Evolutionary conservation across 2,888 invertebrate genomes (phyloP), one percentile per base, ranked within the genome.

Genomic region (Rhamphomyia laevipes): DNA sequence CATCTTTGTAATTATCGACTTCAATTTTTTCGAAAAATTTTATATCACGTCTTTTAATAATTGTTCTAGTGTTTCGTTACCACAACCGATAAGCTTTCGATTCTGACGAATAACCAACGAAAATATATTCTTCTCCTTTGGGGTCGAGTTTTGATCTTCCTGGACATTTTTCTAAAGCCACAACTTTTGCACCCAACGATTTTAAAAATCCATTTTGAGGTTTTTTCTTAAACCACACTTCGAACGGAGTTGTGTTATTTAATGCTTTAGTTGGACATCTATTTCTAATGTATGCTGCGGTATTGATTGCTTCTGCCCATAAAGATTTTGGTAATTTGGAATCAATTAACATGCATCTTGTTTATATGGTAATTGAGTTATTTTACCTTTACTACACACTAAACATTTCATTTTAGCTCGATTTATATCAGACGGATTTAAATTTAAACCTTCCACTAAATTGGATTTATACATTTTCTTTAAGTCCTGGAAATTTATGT

Each of bases 231-330:
- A n/a, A 16, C 50, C 41, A 50, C 1, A 48, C 7, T 27, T 53
- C 46, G 33, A 45, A 45, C 3, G 48, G 48, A 10, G 50, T 53
- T 41, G 40, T 35, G 7, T 27, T 27, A 27, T 37, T 37, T 5
- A 23, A 16, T 1, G 31, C 40, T 13, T 35, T 50, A 13, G 43
- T 50, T 12, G 53, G 50, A 6, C 18, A 45, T 38, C 46, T 35
- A 41, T 54, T 51, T 5, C 51, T 30, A 6, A 55, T 47, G 27
- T 43, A 53, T 12, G 43, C 51, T 13, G 60, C 60, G 7, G 58
- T 57, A 30, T 48, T 51, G 0, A 58, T 52, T 13, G 62, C 61
- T 50, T 63, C 62, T 15, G 57, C 60, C 58, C 61, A 63, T 13
- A 60, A 53, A 7, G 37, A 33, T 33, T 58, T 48, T 13, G 55